Evolutionary conservation across 2,113 vertebrate species (phyloP).

Genomic region (Microtus oregoni): DNA sequence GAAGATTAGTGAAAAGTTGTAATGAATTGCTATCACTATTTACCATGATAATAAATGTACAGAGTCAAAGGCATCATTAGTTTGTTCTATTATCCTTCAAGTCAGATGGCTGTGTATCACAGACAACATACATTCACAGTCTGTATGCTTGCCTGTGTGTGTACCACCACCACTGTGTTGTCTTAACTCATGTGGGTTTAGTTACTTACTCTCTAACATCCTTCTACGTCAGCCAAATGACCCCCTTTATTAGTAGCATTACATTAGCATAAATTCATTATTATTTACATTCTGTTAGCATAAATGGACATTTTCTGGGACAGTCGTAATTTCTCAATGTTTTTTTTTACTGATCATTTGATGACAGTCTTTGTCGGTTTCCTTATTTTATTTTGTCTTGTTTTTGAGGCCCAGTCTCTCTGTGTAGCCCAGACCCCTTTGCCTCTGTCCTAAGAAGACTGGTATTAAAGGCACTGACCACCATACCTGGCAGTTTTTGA

Average conservation of each 20-base stretch:
- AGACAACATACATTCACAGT: not conserved
- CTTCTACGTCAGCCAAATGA: not conserved
- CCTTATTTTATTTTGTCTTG: not conserved
- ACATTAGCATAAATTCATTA: not conserved
- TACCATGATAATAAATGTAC: not conserved
- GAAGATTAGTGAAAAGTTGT: not conserved
- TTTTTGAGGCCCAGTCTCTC: not conserved
- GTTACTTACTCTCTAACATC: not conserved
- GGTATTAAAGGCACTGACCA: not conserved
- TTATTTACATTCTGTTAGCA: not conserved
- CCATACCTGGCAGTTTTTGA: not conserved
- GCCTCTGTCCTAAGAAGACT: not conserved
- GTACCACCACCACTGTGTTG: not conserved
- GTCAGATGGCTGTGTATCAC: not conserved
- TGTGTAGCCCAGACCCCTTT: not conserved
- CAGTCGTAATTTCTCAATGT: not conserved
- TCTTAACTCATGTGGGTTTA: not conserved
- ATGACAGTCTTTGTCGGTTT: not conserved
- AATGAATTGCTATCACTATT: not conserved
- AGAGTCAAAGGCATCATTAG: not conserved
- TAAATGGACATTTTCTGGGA: not conserved
- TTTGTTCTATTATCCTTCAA: not conserved
- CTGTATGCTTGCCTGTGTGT: not conserved
- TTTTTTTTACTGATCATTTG: not conserved
- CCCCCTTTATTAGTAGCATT: not conserved